Evolutionary conservation across 2,113 vertebrate species (phyloP), one percentile per base, ranked within the genome.

Genomic region (Neotragus moschatus): DNA sequence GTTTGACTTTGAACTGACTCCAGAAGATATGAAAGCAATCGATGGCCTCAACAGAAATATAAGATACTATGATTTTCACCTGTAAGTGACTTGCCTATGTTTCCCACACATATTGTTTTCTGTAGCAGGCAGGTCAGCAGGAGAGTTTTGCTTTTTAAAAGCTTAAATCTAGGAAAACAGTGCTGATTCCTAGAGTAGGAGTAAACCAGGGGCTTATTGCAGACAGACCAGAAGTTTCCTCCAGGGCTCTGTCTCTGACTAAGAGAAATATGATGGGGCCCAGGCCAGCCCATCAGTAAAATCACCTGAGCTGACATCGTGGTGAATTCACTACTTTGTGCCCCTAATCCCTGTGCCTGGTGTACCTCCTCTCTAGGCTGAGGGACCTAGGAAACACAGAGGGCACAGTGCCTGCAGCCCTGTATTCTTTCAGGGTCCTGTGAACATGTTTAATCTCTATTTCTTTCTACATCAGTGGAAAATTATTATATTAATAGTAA

Each of bases 231-330:
- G 36, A 43, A 21, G 21, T 12, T 70, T 70, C 4, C 63, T 70
- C n/a, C 9, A 36, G n/a, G 17, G 3, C 36, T 73, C 36, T 43
- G 11, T 39, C 36, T 73, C 36, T 73, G 36, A 43, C 11, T 11
- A 43, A 73, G 11, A 73, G 70, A 25, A 73, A 39, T 39, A 10
- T 25, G 36, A 73, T 13, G 36, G 66, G 21, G 17, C 36, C 36
- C 66, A 73, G 66, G 66, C 19, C 5, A 25, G 70, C 21, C 36
- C 70, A 73, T 39, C 23, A 73, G 6, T 25, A 73, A 14, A 43
- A 73, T 73, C 36, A 23, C 21, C 6, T 39, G 36, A 6, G 6
- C 14, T 73, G 21, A 73, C 21, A 3, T 43, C 1, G 0, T 73
- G 21, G 36, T 13, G 11, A 43, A 73, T 73, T 73, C 36, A 43